Base-by-base conservation (phyloP, 92 coral and sea anemone species). In the Pocillopora meandrina region DNA sequence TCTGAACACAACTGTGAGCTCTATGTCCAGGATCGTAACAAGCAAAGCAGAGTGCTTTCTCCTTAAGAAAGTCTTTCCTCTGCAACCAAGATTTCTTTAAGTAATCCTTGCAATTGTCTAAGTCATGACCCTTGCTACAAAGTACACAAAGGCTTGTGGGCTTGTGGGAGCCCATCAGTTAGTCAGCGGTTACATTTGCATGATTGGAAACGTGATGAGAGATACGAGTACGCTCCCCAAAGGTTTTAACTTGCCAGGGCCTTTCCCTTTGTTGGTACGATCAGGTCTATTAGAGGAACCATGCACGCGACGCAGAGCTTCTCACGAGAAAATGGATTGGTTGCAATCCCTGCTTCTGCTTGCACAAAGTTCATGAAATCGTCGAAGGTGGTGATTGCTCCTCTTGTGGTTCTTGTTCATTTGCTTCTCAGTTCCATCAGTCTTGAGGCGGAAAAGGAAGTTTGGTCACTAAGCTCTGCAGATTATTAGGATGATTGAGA, bases 251-350 rank as follows among this genome's bases (percentile, higher is more conserved):
- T 72, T 85, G 79, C 49, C 14, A 57, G 62, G n/a, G 15, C 42
- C 36, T 52, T 67, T 85, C 49, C 82, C 75, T 71, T 35, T 83
- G 12, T 77, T 82, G 42, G 23, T 73, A 33, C 56, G 68, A 34
- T 81, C 79, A 47, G 87, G 34, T 34, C 59, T 20, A 35, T 83
- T 78, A 18, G 64, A 12, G 36, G 18, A 3, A 18, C 61, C 65
- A n/a, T 88, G 81, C 56, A 82, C 60, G 68, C 80, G 76, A 82
- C 84, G 69, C 20, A 78, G 74, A 10, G 88, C 89, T 68, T 87
- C 89, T 71, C 89, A 76, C 42, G 88, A 90, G 47, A 90, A 90
- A 20, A 78, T 87, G 36, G 84, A 71, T 90, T 91, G 3, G 88
- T 82, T 3, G 90, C 88, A 21, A 90, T 87, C 33, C 85, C 84